phyloP scores from a whole-genome alignment of 1,140 invertebrate genomes.

The Drosophila carrolli region DNA sequence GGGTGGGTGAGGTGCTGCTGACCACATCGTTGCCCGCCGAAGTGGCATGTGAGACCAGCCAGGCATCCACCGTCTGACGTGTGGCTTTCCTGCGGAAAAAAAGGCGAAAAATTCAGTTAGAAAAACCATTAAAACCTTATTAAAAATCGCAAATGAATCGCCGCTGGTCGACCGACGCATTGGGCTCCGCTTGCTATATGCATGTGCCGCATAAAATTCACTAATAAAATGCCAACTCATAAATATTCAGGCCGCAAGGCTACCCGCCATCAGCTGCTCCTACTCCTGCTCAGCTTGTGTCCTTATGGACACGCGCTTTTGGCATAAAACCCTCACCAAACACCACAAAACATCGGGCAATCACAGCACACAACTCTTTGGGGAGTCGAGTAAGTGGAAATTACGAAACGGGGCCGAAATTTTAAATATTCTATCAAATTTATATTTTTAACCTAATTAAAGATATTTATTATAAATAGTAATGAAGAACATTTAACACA shows the following conservation, averaged over 20 bases:
- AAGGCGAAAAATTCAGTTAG: not conserved
- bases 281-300: slow-evolving; percentile 39
- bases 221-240: slow-evolving; percentile 77
- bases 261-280: not conserved
- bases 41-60: slow-evolving; percentile 94
- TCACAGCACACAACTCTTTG: slow-evolving; percentile 62
- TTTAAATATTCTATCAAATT: not conserved
- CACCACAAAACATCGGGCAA: slow-evolving; percentile 28
- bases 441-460: not conserved
- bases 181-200: slow-evolving; percentile 15
- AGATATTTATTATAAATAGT: no score
- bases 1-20: slow-evolving; percentile 87
- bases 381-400: not conserved
- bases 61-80: slow-evolving; percentile 94
- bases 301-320: slow-evolving; percentile 61
- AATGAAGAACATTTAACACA: no score
- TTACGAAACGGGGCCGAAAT: no score
- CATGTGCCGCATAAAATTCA: slow-evolving; percentile 63
- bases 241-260: slow-evolving; percentile 70
- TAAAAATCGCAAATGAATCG: slow-evolving; percentile 62
- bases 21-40: slow-evolving; percentile 86
- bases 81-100: slow-evolving; percentile 92
- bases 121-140: slow-evolving; percentile 63
- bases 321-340: slow-evolving; percentile 59
- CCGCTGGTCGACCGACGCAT: slow-evolving; percentile 14